These are phyloP conservation scores for Gonioctena quinquepunctata DNA, from an alignment of 1,140 invertebrate species.

Conservation along the genomic window DNA sequence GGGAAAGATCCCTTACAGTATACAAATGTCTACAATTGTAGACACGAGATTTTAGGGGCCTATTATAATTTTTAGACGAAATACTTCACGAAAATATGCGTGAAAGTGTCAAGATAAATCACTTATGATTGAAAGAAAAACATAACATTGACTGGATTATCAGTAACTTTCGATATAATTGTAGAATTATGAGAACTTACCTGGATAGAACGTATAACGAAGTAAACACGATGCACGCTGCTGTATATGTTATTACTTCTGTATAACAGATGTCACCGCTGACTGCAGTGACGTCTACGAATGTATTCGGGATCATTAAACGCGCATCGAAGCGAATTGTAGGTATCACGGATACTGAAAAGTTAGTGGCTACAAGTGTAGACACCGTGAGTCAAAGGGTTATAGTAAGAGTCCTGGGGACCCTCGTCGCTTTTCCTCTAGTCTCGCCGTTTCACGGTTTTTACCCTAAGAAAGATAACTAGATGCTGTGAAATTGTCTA, in stretches of 20 bases:
- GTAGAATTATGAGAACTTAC: neutral
- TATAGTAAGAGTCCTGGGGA: no score
- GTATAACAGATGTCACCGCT: neutral
- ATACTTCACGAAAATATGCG: neutral
- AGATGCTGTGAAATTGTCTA: no score
- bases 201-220: neutral
- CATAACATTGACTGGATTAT: neutral
- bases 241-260: neutral
- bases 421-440: no score
- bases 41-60: neutral
- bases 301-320: neutral
- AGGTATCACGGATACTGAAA: neutral
- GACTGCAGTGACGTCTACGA: neutral
- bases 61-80: neutral
- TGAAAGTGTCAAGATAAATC: neutral
- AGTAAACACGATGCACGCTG: neutral
- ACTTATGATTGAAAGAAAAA: neutral
- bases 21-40: neutral
- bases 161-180: neutral
- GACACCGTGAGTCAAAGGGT: neutral
- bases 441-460: no score
- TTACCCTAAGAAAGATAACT: no score
- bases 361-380: neutral
- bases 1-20: no score
- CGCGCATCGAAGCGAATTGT: neutral